phyloP scores from a whole-genome alignment of 2,888 invertebrate species.

The Diplazon laetatorius region DNA sequence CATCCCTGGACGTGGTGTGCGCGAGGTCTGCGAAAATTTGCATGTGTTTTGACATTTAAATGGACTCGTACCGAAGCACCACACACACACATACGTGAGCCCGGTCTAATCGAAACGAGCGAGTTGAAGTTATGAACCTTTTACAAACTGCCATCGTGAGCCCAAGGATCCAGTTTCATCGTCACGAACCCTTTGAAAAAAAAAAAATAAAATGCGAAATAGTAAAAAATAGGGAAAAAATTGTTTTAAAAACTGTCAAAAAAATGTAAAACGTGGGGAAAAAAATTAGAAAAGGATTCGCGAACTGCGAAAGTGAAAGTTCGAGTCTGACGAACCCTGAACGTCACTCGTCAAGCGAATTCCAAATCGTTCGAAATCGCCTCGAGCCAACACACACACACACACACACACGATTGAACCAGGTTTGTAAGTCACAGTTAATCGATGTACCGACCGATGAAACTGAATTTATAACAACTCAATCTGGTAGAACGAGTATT shows the following conservation, averaged over 20 bases:
- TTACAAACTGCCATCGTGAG: not conserved
- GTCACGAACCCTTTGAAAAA: too few relatives aligned
- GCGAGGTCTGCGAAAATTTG: conserved; percentile 49
- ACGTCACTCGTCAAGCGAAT: too few relatives aligned
- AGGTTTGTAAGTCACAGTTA: not conserved
- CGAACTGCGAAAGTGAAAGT: not conserved
- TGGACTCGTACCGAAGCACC: conserved; percentile 31
- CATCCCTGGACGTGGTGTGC: conserved; percentile 16
- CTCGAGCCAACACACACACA: too few relatives aligned
- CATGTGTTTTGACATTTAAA: conserved; percentile 68
- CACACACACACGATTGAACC: too few relatives aligned
- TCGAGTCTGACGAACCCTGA: not conserved
- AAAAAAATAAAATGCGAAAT: too few relatives aligned
- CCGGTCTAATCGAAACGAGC: not conserved
- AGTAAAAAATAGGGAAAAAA: too few relatives aligned
- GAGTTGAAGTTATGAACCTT: not conserved
- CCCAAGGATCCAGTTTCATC: too few relatives aligned
- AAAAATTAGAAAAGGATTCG: not conserved
- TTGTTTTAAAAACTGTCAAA: too few relatives aligned
- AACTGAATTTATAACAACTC: conserved; percentile 24
- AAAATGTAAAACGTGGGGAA: too few relatives aligned
- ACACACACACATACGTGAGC: not conserved
- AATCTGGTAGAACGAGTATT: conserved; percentile 45
- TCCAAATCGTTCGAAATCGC: not conserved
- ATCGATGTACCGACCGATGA: not conserved